Evolutionary conservation across 2,797 vertebrate genomes (phyloP).

Genomic region (Tokudaia tokunoshimensis): DNA sequence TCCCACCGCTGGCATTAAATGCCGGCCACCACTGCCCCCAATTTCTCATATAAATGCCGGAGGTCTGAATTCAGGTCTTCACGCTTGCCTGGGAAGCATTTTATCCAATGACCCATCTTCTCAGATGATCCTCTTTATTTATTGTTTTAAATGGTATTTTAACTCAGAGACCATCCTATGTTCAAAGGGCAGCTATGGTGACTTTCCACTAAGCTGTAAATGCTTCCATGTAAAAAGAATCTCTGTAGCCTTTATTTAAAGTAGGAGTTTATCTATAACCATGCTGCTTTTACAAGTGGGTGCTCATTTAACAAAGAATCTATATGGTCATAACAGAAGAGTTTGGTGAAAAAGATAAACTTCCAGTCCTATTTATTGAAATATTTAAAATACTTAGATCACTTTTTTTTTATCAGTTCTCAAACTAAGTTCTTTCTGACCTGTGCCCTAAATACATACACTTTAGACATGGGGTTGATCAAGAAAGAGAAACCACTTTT

Average conservation of each 20-base stretch:
- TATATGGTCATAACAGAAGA: neutral
- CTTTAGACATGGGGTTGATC: neutral
- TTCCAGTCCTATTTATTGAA: neutral
- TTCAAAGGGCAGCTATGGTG: neutral
- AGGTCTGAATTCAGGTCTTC: neutral
- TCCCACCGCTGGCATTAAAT: neutral
- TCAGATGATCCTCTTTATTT: neutral
- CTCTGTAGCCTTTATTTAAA: neutral
- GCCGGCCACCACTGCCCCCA: neutral
- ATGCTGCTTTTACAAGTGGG: neutral
- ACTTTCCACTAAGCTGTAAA: neutral
- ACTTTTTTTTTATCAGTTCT: neutral
- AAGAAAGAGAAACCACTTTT: neutral
- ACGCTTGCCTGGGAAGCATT: neutral
- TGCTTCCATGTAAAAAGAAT: neutral
- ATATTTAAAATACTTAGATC: neutral
- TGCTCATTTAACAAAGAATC: neutral
- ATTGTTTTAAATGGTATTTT: neutral
- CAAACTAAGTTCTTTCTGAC: neutral
- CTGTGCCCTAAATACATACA: neutral
- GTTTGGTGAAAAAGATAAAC: neutral
- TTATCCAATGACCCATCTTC: neutral
- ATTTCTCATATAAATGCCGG: neutral
- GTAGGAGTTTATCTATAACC: neutral
- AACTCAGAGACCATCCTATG: neutral